Percentiles rank a stretch among this genome's conserved stretches.
Evolutionary conservation across 2,113 vertebrate genomes (phyloP).

Genomic region (Thomomys bottae): DNA sequence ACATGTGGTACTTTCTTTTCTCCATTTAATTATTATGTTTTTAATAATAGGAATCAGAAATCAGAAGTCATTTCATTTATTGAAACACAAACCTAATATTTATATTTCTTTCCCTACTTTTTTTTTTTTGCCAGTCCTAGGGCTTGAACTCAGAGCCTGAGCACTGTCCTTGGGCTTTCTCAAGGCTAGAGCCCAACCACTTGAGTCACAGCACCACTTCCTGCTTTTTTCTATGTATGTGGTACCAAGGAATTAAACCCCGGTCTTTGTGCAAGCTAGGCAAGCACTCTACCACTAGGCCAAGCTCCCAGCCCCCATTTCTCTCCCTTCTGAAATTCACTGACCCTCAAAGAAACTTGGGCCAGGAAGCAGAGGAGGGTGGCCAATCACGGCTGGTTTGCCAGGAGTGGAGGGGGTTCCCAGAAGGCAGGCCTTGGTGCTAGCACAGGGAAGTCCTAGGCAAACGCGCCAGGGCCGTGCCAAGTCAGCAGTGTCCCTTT

Average conservation of each 20-base stretch:
- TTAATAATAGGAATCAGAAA: neutral
- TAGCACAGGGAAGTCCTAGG: neutral
- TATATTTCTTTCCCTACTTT: neutral
- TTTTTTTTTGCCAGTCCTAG: no score
- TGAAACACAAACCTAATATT: neutral
- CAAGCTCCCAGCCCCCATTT: no score
- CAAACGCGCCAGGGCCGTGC: neutral
- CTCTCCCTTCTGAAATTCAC: neutral
- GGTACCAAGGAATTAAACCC: no score
- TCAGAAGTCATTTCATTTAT: neutral
- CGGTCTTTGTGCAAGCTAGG: no score
- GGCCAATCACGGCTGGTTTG: rapidly evolving
- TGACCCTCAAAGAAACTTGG: neutral
- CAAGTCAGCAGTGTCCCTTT: no score
- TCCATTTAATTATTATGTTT: neutral
- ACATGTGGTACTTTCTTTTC: neutral
- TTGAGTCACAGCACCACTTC: no score
- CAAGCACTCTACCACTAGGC: no score
- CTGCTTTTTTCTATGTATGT: no score
- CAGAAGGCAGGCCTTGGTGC: rapidly evolving
- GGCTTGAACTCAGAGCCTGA: no score
- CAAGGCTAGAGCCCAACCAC: no score
- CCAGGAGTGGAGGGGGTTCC: neutral
- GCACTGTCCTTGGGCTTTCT: no score
- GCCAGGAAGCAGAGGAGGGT: neutral